Percentiles rank a stretch among this genome's conserved stretches.
Conservation (phyloP, 2,797 vertebrate genomes). For the Aphelocoma californica region DNA sequence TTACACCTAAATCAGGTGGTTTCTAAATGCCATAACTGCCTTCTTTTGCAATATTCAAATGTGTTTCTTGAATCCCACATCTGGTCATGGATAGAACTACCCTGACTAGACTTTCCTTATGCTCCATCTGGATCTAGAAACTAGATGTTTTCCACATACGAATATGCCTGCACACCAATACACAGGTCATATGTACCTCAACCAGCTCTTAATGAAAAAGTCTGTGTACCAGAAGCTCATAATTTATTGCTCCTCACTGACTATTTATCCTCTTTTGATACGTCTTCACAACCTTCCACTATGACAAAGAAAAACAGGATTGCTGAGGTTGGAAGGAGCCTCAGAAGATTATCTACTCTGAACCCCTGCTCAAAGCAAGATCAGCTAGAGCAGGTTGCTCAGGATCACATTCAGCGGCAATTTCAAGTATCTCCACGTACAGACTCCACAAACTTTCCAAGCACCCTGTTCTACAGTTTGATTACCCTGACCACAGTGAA, state of each 20-base stretch:
- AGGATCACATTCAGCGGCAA: background rate
- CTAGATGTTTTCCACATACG: background rate
- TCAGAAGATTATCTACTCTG: background rate
- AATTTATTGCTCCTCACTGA: background rate
- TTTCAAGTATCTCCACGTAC: background rate
- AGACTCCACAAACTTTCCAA: background rate
- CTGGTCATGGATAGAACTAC: background rate
- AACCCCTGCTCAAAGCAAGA: background rate
- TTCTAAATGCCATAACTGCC: background rate
- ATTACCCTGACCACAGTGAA: background rate
- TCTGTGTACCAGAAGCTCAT: background rate
- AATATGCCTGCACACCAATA: background rate
- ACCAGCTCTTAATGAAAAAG: background rate
- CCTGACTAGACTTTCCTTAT: background rate
- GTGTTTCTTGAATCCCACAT: background rate
- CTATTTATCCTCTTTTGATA: background rate
- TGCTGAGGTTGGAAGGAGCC: background rate
- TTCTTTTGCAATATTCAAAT: background rate
- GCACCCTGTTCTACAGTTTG: background rate
- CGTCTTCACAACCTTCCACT: background rate
- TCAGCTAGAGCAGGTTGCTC: background rate
- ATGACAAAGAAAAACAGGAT: background rate
- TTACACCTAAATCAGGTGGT: background rate
- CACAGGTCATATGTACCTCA: background rate
- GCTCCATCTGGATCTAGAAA: background rate